These are phyloP conservation scores for Xanthia togata DNA, from an alignment of 2,888 invertebrate species.

Conservation along the genomic window DNA sequence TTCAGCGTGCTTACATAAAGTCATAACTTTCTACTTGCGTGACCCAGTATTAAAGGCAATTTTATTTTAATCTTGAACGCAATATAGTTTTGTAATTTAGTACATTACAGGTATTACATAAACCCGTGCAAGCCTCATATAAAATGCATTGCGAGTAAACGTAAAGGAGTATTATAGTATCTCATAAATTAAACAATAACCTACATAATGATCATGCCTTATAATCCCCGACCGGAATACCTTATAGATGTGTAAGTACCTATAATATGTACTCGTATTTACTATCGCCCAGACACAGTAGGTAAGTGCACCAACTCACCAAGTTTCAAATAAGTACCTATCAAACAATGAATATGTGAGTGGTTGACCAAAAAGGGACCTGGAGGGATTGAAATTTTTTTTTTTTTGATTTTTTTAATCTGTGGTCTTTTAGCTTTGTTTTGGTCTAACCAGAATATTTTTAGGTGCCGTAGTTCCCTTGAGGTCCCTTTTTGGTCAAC, in stretches of 20 bases:
- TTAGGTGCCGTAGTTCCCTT: no score
- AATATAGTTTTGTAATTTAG: conserved; percentile 28
- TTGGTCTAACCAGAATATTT: no score
- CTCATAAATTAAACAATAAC: conserved; percentile 32
- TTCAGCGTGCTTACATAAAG: conserved; percentile 27
- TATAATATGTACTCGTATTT: no score
- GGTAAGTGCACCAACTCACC: no score
- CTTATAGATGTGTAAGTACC: not conserved
- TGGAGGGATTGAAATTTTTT: no score
- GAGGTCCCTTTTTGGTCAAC: no score
- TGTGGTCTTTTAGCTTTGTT: no score
- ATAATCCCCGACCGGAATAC: conserved; percentile 14
- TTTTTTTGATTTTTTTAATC: no score
- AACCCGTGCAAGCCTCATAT: conserved; percentile 16
- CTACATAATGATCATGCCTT: not conserved
- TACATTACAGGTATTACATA: conserved; percentile 30
- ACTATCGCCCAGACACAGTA: conserved; percentile 6
- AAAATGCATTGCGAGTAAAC: conserved; percentile 10
- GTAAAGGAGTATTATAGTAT: conserved; percentile 1
- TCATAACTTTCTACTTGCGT: conserved; percentile 50
- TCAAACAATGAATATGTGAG: no score
- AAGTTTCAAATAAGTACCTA: no score
- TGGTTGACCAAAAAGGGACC: no score
- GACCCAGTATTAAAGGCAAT: conserved; percentile 46
- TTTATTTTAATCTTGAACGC: conserved; percentile 28